A percentile compares a stretch with the other conserved stretches of the same genome.
These are phyloP conservation scores for Sander lucioperca DNA, from an alignment of 2,113 vertebrate species.

Conservation along the genomic window DNA sequence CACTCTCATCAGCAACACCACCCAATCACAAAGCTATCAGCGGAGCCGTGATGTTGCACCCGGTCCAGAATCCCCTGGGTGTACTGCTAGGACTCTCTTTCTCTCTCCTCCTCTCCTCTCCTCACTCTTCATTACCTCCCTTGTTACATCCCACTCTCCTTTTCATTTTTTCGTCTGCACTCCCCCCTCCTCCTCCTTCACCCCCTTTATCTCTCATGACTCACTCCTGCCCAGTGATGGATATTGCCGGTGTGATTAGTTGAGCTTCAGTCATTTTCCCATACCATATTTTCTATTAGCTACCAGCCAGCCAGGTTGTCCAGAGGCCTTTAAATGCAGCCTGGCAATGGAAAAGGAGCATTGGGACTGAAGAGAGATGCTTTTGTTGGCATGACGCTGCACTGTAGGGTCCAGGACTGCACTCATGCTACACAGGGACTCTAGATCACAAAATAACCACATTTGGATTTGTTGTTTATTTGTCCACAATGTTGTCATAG, in stretches of 20 bases:
- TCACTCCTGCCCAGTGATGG: conserved; percentile 73
- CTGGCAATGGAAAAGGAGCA: conserved; percentile 17
- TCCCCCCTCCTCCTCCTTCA: not conserved
- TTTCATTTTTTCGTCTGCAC: conserved; percentile 51
- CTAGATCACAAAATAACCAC: not conserved
- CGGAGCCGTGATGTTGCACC: conserved; percentile 55
- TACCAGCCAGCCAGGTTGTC: conserved; percentile 60
- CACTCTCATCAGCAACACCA: conserved; percentile 77
- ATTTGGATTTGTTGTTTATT: not conserved
- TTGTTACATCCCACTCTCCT: conserved; percentile 57
- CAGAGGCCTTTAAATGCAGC: conserved; percentile 58
- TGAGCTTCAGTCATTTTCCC: conserved; percentile 78
- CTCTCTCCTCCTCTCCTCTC: conserved; percentile 39
- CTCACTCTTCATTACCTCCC: conserved; percentile 68
- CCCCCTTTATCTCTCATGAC: conserved; percentile 60
- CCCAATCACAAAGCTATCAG: conserved; percentile 82
- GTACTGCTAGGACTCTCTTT: conserved; percentile 34
- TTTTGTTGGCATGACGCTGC: conserved; percentile 41
- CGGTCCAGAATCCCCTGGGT: conserved; percentile 59
- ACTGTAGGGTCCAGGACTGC: conserved; percentile 14
- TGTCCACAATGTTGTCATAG: not conserved
- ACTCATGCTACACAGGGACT: not conserved
- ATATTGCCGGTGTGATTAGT: conserved; percentile 82
- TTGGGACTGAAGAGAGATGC: conserved; percentile 29
- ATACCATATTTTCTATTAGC: conserved; percentile 78